phyloP scores from a whole-genome alignment of 2,113 vertebrate species.

The Labeo catla region DNA sequence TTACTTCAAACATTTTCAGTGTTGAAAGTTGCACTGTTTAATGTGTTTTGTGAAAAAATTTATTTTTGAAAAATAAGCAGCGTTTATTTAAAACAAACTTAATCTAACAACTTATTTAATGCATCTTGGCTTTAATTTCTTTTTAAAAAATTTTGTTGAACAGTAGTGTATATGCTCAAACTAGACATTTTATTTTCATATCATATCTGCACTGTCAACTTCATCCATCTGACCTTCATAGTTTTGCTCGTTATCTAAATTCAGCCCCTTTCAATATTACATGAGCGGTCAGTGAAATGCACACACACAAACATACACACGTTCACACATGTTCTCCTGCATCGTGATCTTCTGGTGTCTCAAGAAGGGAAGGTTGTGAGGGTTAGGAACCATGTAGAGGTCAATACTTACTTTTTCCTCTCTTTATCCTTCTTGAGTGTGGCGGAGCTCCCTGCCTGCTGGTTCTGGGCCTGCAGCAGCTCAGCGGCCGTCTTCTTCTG shows the following conservation, averaged over 20 bases:
- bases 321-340: constrained; percentile 8
- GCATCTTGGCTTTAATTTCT: not conserved
- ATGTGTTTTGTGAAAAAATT: not conserved
- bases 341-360: constrained; percentile 10
- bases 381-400: constrained; percentile 24
- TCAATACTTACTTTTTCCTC: constrained; percentile 96
- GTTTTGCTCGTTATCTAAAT: not conserved
- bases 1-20: too few relatives aligned
- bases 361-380: constrained; percentile 32
- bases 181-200: not conserved
- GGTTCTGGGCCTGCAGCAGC: constrained; percentile 91
- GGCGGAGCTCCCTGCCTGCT: constrained; percentile 95
- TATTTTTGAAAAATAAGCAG: not conserved
- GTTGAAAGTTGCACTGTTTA: not conserved
- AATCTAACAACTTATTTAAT: not conserved
- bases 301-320: not conserved
- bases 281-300: not conserved
- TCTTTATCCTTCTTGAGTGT: constrained; percentile 99
- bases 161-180: not conserved
- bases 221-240: not conserved
- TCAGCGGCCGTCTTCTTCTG: constrained; percentile 96
- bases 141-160: not conserved
- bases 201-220: not conserved
- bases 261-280: not conserved
- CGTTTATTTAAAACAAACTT: not conserved